A percentile compares a stretch with the other conserved stretches of the same genome.
Evolutionary conservation across 2,113 vertebrate species (phyloP).

Genomic region (Tyrannus savana): DNA sequence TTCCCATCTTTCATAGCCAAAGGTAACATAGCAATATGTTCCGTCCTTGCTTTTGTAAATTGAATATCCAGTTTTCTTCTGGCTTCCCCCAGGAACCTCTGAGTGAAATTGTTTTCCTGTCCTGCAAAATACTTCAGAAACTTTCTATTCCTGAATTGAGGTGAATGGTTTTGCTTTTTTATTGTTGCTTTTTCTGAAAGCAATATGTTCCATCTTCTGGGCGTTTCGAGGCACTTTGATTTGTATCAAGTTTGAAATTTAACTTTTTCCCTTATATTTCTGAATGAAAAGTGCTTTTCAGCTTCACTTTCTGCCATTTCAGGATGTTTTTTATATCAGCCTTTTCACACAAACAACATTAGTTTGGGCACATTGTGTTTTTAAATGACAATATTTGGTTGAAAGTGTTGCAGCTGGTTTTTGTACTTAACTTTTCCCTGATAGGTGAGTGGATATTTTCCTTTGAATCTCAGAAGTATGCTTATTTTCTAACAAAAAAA

Average conservation of each 20-base stretch:
- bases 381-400: neutral
- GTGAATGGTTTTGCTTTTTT: neutral
- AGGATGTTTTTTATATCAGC: neutral
- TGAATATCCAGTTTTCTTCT: neutral
- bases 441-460: neutral
- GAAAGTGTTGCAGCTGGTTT: neutral
- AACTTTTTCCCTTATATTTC: neutral
- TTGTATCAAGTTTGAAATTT: neutral
- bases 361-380: neutral
- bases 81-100: conserved; percentile 1
- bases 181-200: neutral
- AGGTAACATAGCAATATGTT: neutral
- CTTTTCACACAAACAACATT: neutral
- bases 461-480: neutral
- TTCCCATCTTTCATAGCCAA: neutral
- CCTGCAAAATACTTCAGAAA: conserved; percentile 4
- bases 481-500: neutral
- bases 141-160: neutral
- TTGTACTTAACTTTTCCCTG: neutral
- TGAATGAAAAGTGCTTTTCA: neutral
- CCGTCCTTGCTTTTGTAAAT: neutral
- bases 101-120: conserved; percentile 16
- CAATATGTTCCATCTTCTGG: neutral
- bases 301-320: neutral
- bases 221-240: neutral